Base-by-base conservation (phyloP, 2,797 vertebrate species). In the Chelon auratus region DNA sequence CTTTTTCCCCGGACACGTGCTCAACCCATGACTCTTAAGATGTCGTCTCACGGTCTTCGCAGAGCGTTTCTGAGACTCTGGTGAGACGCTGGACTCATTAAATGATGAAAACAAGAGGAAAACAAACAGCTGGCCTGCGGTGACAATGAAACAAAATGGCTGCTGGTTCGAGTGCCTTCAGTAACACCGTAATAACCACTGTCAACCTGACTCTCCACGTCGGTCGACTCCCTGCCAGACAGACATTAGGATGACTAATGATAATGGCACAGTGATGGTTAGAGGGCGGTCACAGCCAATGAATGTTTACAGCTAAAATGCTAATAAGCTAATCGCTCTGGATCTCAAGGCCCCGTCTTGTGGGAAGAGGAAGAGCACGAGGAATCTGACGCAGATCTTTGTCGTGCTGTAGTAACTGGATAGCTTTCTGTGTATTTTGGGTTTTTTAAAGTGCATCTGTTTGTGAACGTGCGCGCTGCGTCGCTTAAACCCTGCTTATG, bases 271-370 rank as follows among this genome's bases (percentile, higher is more conserved):
- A 81, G 87, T 72, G 82, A 87, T 87, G 82, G 90, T 87, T 77
- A 70, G 82, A 84, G 78, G 88, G 89, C 78, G 84, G 88, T 90
- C 87, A 87, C 92, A 92, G 91, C 88, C 83, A 92, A 91, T 92
- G 87, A 92, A 92, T 93, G 92, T 94, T 94, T 93, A 93, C 91
- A 93, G 89, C 90, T 82, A 89, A 91, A 87, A 93, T 92, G 90
- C 89, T 91, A 92, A 94, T 93, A 94, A 94, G 93, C 93, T 93
- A 93, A 91, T 87, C 57, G 58, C 85, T 90, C 82, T 74, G 85
- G 87, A 89, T 89, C 89, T 90, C 53, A 61, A 75, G 79, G 62
- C 66, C 78, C 80, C 55, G 42, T 63, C 62, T 70, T 82, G 83
- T 83, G 80, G 79, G 77, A 72, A 79, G 47, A 75, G 58, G 84